Conservation (phyloP, 2,888 invertebrate species). For the Tupiocoris notatus region DNA sequence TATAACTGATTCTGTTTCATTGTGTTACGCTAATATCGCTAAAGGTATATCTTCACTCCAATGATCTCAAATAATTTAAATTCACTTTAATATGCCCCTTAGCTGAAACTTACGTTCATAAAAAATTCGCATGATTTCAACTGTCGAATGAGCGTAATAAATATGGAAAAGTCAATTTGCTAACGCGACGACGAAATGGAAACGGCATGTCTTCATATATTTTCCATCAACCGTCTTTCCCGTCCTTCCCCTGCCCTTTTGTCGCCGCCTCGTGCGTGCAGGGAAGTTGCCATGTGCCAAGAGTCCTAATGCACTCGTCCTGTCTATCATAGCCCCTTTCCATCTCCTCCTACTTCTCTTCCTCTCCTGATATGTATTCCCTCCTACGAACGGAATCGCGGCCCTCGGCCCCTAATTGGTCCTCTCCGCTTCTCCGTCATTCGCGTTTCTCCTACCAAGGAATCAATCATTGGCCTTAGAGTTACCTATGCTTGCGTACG, state of each 20-base stretch:
- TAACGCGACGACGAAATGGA: constrained; percentile 45
- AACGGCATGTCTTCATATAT: constrained; percentile 47
- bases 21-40: too few relatives aligned
- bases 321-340: constrained; percentile 30
- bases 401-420: neutral
- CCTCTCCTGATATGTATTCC: neutral
- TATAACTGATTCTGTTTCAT: too few relatives aligned
- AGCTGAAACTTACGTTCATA: too few relatives aligned
- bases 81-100: too few relatives aligned
- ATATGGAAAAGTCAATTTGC: too few relatives aligned
- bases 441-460: constrained; percentile 22
- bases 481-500: neutral
- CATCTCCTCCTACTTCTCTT: constrained; percentile 1
- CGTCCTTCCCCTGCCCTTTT: neutral
- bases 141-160: too few relatives aligned
- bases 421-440: neutral
- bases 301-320: constrained; percentile 39
- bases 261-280: neutral
- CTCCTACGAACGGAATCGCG: neutral
- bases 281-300: neutral
- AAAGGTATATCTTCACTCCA: too few relatives aligned
- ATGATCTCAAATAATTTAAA: too few relatives aligned
- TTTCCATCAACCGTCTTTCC: constrained; percentile 44
- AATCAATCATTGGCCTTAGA: constrained; percentile 27
- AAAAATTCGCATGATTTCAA: too few relatives aligned